phyloP scores from a whole-genome alignment of 2,113 vertebrate genomes.

The Dipodomys ordii region DNA sequence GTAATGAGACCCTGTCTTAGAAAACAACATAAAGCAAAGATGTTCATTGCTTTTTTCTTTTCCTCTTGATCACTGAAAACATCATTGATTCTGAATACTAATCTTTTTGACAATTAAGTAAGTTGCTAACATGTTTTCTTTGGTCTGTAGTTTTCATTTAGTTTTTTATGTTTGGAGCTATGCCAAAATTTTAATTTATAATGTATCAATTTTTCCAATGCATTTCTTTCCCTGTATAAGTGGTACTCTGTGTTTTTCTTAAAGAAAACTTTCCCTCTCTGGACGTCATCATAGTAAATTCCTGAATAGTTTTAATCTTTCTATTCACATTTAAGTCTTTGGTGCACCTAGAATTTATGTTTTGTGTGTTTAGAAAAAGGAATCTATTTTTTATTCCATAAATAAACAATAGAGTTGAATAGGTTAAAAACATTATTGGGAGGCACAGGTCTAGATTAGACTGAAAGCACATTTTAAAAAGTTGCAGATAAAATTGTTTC shows the following conservation, averaged over 20 bases:
- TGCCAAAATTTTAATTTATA: slow-evolving; percentile 2
- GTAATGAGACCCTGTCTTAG: no score
- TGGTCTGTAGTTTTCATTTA: no score
- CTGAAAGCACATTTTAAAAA: not conserved
- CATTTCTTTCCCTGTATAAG: not conserved
- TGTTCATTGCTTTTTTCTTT: not conserved
- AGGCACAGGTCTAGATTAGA: not conserved
- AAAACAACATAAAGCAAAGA: not conserved
- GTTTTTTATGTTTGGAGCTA: not conserved
- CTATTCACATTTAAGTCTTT: not conserved
- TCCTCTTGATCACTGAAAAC: not conserved
- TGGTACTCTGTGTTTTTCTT: not conserved
- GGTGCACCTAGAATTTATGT: not conserved
- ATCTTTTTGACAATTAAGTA: not conserved
- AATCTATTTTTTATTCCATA: slow-evolving; percentile 2
- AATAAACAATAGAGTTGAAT: not conserved
- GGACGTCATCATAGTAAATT: not conserved
- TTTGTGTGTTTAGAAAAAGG: not conserved
- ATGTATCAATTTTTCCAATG: not conserved
- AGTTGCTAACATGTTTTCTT: slow-evolving; percentile 10
- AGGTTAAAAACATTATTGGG: not conserved
- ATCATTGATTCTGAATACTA: not conserved
- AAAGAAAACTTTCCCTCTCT: not conserved
- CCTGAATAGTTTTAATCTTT: not conserved
- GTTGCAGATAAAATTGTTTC: not conserved